Evolutionary conservation across 2,797 vertebrate genomes (phyloP), one percentile per base, ranked within the genome.

Genomic region (Phataginus tetradactyla): DNA sequence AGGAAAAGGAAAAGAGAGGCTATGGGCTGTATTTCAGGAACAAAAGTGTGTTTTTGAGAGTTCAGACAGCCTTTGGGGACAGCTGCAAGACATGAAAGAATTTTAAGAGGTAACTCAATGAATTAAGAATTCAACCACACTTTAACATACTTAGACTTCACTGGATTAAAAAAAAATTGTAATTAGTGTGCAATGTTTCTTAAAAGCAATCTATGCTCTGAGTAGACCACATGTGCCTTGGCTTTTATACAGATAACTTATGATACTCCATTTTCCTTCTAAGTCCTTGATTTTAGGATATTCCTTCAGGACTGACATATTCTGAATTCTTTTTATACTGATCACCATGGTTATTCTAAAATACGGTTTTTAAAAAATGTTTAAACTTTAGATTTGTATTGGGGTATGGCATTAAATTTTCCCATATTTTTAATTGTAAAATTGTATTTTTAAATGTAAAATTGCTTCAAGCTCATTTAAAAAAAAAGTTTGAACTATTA

Each of bases 401-500:
- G 77, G 39, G 12, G 15, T 20, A 37, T 45, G 25, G 15, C 27
- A 25, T 39, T 71, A 25, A 74, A 64, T 80, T 75, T 87, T 78
- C 27, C 37, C 3, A 57, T 83, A 18, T 57, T 90, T 39, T 39
- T 39, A 39, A 39, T 39, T 39, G 39, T 39, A 39, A 39, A 39
- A 7, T 39, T 88, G 17, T 63, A 79, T 66, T 96, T 90, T 77
- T 92, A 88, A 75, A 42, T 78, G 94, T 57, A 75, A 92, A 86
- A 49, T 29, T 55, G 34, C 20, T 93, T 84, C 49, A 72, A 66
- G 27, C 1, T 45, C 37, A 86, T 61, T 81, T 11, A 15, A 14
- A 20, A 61, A 93, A 75, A 79, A 86, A 10, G 21, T 18, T 63
- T 59, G 11, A 77, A 39, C 34, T 32, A 13, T 61, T 96, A 45